Evolutionary conservation across 1,140 invertebrate genomes (phyloP).

Genomic region (Drosophila persimilis): DNA sequence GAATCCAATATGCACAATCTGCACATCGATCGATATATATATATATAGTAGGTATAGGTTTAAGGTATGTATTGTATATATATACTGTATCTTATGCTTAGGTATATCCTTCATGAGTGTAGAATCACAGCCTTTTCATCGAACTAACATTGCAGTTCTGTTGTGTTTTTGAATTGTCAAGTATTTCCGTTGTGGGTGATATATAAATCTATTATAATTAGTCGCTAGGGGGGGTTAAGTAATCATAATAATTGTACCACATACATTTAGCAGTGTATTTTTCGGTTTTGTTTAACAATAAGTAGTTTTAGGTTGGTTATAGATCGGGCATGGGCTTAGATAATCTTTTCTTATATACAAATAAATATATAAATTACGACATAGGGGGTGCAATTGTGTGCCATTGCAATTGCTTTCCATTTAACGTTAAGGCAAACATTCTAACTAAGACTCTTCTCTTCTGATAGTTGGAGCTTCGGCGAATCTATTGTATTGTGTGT

Average conservation of each 20-base stretch:
- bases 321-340: slow-evolving; percentile 6
- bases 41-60: slow-evolving; percentile 16
- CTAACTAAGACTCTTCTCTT: slow-evolving; percentile 33
- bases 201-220: slow-evolving; percentile 29
- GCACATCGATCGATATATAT: slow-evolving; percentile 17
- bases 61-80: slow-evolving; percentile 29
- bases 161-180: slow-evolving; percentile 70
- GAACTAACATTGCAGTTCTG: slow-evolving; percentile 58
- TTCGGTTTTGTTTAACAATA: slow-evolving; percentile 55
- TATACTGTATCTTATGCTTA: slow-evolving; percentile 50
- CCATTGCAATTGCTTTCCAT: slow-evolving; percentile 22
- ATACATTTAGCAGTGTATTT: slow-evolving; percentile 42
- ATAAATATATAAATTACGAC: slow-evolving; percentile 66
- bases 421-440: slow-evolving; percentile 46
- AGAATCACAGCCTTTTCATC: slow-evolving; percentile 79
- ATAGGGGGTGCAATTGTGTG: slow-evolving; percentile 1
- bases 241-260: slow-evolving; percentile 35
- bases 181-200: slow-evolving; percentile 63
- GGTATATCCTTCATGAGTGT: slow-evolving; percentile 78
- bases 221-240: slow-evolving; percentile 38
- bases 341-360: slow-evolving; percentile 56
- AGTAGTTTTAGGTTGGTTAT: slow-evolving; percentile 47
- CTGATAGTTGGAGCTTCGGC: too few species aligned
- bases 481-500: slow-evolving; percentile 2
- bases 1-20: slow-evolving; percentile 26